These are phyloP conservation scores for Papilio xuthus DNA, from an alignment of 1,140 invertebrate genomes.

Conservation along the genomic window DNA sequence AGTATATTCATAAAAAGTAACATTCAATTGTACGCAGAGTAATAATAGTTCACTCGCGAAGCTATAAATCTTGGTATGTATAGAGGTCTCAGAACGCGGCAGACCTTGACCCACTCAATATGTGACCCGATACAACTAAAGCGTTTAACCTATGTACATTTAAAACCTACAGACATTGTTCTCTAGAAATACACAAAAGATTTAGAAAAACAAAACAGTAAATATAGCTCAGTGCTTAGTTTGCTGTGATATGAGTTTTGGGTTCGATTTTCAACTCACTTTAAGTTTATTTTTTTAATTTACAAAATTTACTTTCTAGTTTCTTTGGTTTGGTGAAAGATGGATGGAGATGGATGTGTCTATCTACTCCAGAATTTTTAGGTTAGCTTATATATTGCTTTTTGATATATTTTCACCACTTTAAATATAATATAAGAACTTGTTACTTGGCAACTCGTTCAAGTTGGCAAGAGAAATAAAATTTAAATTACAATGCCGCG, in stretches of 20 bases:
- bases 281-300: no score
- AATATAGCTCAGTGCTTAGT: no score
- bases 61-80: slow-evolving; percentile 58
- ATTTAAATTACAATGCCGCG: slow-evolving; percentile 4
- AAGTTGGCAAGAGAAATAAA: not conserved
- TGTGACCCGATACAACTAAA: slow-evolving; percentile 50
- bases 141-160: slow-evolving; percentile 19
- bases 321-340: no score
- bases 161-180: not conserved
- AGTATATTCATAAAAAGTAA: slow-evolving; percentile 54
- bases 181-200: not conserved
- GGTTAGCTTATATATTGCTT: no score
- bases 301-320: no score
- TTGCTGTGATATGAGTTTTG: no score
- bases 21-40: slow-evolving; percentile 59
- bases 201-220: no score
- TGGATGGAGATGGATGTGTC: no score
- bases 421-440: no score
- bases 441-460: not conserved
- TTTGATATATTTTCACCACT: no score
- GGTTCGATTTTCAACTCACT: no score
- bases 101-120: slow-evolving; percentile 59
- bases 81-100: slow-evolving; percentile 39
- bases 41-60: slow-evolving; percentile 50
- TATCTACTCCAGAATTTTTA: no score